These are phyloP conservation scores for Heliconius congener DNA, from an alignment of 1,140 invertebrate genomes.

Conservation along the genomic window DNA sequence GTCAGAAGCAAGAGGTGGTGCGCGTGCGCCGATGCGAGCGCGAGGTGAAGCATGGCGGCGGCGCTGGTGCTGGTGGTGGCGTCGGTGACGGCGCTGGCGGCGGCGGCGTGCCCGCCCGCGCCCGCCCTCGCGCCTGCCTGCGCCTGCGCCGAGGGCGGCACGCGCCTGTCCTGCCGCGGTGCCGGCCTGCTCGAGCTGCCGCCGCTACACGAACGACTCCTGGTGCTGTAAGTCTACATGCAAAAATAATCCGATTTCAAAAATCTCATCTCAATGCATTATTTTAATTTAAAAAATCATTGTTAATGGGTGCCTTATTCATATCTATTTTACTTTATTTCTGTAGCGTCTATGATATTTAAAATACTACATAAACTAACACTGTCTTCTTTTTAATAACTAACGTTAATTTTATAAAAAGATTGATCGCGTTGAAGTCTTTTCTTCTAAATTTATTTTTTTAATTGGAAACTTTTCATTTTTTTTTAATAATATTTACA, in stretches of 20 bases:
- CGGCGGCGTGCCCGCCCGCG: constrained; percentile 38
- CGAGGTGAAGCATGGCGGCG: constrained; percentile 44
- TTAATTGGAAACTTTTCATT: background rate
- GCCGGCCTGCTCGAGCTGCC: constrained; percentile 52
- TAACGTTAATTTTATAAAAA: background rate
- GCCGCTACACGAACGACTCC: constrained; percentile 51
- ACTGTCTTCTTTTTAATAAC: no score
- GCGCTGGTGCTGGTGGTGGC: constrained; percentile 42
- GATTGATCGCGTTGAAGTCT: constrained; percentile 14
- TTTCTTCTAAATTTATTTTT: constrained; percentile 6
- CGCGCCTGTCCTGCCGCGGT: constrained; percentile 52
- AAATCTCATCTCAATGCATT: no score
- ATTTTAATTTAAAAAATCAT: no score
- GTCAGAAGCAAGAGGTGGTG: constrained; percentile 9
- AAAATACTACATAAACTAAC: no score
- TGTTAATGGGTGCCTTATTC: no score
- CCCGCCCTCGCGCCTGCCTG: constrained; percentile 43
- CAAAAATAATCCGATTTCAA: background rate
- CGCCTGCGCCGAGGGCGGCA: constrained; percentile 55
- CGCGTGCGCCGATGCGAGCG: constrained; percentile 27
- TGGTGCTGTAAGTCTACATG: constrained; percentile 49
- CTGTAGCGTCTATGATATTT: no score
- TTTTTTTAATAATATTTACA: background rate
- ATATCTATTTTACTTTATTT: no score
- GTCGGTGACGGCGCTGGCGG: constrained; percentile 33